phyloP scores from a whole-genome alignment of 2,888 invertebrate species.

The Chirona hameri region DNA sequence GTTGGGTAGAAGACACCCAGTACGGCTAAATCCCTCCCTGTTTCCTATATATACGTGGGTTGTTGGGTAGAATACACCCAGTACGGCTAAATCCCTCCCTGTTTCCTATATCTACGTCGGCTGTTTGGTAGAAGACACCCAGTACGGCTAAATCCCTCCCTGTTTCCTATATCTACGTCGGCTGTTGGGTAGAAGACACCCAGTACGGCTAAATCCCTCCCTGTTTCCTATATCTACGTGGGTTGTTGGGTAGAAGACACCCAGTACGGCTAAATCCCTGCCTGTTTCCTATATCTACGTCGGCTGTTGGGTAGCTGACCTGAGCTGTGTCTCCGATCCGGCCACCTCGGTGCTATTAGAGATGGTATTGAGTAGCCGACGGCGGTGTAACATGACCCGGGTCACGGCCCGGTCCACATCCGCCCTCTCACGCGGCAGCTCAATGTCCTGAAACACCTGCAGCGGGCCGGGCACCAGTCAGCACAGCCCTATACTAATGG shows the following conservation, averaged over 20 bases:
- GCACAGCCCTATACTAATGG: background rate
- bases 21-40: no score
- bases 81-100: no score
- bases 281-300: background rate
- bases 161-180: background rate
- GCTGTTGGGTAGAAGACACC: background rate
- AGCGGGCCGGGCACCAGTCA: background rate
- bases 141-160: no score
- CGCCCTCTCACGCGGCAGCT: constrained; percentile 34
- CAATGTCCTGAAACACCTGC: constrained; percentile 36
- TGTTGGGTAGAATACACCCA: no score
- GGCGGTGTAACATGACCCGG: constrained; percentile 10
- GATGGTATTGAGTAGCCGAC: constrained; percentile 11
- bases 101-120: no score
- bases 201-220: no score
- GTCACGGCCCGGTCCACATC: constrained; percentile 22
- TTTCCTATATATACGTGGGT: background rate
- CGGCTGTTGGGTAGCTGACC: background rate
- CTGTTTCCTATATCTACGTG: background rate
- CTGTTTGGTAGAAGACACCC: no score
- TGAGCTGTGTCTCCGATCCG: background rate
- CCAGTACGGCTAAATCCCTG: no score
- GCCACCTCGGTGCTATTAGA: background rate
- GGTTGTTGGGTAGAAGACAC: background rate
- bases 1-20: no score